Percentiles rank a stretch among this genome's conserved stretches.
Evolutionary conservation across 2,888 invertebrate species (phyloP).

Genomic region (Drosophila differens): DNA sequence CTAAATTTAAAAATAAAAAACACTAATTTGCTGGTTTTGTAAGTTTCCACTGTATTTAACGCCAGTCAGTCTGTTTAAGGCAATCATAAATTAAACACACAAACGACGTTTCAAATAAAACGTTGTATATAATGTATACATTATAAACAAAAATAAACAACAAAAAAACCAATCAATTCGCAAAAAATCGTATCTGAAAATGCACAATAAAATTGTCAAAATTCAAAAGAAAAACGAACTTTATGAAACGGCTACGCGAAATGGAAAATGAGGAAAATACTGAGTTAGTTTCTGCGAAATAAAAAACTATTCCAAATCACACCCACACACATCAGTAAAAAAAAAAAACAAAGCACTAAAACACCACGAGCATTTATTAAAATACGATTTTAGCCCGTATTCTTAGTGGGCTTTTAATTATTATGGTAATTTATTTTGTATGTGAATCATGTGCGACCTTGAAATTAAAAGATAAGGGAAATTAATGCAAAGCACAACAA

Average conservation of each 20-base stretch:
- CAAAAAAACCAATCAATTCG: conserved; percentile 32
- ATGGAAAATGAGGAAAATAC: conserved; percentile 17
- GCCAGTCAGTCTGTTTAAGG: conserved; percentile 51
- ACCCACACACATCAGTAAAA: conserved; percentile 18
- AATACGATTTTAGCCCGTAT: conserved; percentile 21
- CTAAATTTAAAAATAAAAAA: neutral
- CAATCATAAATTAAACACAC: conserved; percentile 31
- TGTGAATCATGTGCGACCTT: conserved; percentile 70
- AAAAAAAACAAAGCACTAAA: conserved; percentile 16
- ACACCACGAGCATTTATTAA: conserved; percentile 42
- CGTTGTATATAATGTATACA: conserved; percentile 17
- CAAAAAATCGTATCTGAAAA: conserved; percentile 14
- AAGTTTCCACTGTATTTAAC: conserved; percentile 2
- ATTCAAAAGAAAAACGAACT: conserved; percentile 36
- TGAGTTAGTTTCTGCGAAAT: conserved; percentile 22
- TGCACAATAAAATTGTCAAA: conserved; percentile 31
- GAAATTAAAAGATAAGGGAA: conserved; percentile 32
- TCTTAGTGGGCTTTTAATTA: conserved; percentile 16
- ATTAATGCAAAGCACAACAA: conserved; percentile 10
- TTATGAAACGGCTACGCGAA: conserved; percentile 5
- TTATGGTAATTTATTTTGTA: conserved; percentile 33
- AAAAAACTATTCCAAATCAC: conserved; percentile 37
- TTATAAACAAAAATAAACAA: conserved; percentile 34
- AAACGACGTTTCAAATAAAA: conserved; percentile 13
- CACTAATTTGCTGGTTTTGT: neutral